Conservation (phyloP, 2,113 vertebrate species). For the Pelmatolapia mariae region DNA sequence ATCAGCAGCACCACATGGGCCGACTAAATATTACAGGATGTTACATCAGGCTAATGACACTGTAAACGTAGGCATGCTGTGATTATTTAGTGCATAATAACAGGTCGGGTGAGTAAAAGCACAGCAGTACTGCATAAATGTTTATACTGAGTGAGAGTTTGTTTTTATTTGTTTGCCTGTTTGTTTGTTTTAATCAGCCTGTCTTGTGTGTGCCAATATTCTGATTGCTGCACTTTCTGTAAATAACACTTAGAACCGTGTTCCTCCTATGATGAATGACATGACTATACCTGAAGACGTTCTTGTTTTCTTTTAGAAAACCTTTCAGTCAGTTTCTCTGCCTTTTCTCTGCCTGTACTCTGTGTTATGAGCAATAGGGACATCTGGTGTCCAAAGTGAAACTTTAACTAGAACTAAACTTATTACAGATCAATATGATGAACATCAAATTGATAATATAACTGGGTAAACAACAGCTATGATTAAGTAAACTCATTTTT, state of each 20-base stretch:
- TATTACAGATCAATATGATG: not conserved
- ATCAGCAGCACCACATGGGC: not conserved
- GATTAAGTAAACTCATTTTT: not conserved
- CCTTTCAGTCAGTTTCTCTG: not conserved
- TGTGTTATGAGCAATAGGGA: not conserved
- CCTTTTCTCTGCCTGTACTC: not conserved
- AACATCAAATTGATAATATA: not conserved
- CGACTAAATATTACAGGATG: not conserved
- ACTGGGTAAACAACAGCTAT: not conserved
- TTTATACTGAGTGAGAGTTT: not conserved
- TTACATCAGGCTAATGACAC: not conserved
- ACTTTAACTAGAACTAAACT: not conserved
- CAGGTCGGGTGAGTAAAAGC: not conserved
- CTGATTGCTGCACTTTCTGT: not conserved
- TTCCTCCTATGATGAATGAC: not conserved
- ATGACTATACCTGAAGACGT: not conserved
- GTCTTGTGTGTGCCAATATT: not conserved
- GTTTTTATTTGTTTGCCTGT: not conserved
- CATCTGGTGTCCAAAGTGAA: conserved; percentile 29
- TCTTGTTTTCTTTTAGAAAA: not conserved
- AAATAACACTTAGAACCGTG: not conserved
- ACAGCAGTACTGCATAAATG: not conserved
- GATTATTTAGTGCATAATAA: not conserved
- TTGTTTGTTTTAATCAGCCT: not conserved
- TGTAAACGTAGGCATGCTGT: not conserved